Percentiles rank a stretch among this genome's conserved stretches.
phyloP scores from a whole-genome alignment of 2,113 vertebrate species.

The Rhea pennata region DNA sequence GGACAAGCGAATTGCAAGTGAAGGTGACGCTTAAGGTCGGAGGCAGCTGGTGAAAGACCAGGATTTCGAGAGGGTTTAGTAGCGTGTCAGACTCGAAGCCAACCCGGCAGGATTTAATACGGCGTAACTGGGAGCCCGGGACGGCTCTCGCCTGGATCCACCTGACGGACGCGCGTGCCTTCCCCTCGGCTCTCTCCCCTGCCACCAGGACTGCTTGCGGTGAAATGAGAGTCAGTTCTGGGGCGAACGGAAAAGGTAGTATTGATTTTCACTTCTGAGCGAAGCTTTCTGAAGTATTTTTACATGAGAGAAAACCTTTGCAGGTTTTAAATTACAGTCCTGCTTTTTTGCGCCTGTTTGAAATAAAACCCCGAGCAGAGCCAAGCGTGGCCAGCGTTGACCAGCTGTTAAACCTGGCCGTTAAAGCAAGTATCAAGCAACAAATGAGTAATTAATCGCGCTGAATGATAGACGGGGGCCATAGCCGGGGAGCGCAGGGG shows the following conservation, averaged over 20 bases:
- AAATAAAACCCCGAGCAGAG: not conserved
- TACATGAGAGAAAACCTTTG: not conserved
- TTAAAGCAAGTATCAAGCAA: not conserved
- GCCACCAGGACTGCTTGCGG: not conserved
- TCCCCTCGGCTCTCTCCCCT: not conserved
- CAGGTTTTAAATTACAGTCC: slow-evolving; percentile 5
- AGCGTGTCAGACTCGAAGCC: slow-evolving; percentile 41
- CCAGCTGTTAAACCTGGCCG: not conserved
- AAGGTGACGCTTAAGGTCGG: slow-evolving; percentile 43
- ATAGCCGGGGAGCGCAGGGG: not conserved
- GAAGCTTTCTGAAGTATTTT: slow-evolving; percentile 20
- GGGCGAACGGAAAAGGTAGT: not conserved
- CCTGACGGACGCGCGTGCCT: not conserved
- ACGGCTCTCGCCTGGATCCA: slow-evolving; percentile 24
- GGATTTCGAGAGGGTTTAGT: slow-evolving; percentile 40
- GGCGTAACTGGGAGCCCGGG: slow-evolving; percentile 35
- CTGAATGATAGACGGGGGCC: not conserved
- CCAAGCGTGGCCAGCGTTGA: not conserved
- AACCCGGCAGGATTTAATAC: slow-evolving; percentile 50
- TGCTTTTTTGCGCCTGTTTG: not conserved
- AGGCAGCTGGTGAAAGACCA: slow-evolving; percentile 14
- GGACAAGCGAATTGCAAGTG: slow-evolving; percentile 18
- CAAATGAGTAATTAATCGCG: not conserved
- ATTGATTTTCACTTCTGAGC: slow-evolving; percentile 13
- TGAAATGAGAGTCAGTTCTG: not conserved